Evolutionary conservation across 92 coral and sea anemone species (phyloP), one percentile per base, ranked within the genome.

Genomic region (Phymanthus crucifer): DNA sequence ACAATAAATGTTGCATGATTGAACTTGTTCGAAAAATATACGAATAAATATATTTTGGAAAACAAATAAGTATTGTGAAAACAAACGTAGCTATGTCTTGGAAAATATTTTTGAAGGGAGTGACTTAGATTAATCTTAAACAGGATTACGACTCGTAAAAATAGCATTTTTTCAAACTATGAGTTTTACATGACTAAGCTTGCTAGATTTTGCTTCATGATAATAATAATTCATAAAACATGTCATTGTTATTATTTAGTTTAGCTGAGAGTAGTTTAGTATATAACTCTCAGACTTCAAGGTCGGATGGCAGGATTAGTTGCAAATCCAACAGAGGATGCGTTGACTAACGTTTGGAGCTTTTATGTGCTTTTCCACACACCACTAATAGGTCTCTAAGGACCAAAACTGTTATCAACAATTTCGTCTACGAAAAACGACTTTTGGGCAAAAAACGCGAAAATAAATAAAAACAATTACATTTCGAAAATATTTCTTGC

Each of bases 321-420:
- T 8, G 10, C 31, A 40, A 19, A 71, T 21, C 23, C 52, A 37
- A 40, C 29, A 29, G 66, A 32, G 19, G 64, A n/a, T 18, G 54
- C 43, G 6, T 40, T 32, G 78, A 45, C n/a, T 73, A 54, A 54
- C 29, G 21, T 61, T 74, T 68, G 78, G 78, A 7, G 0, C 13
- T 3, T 1, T 35, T 72, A 70, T 45, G 32, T n/a, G 2, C 58
- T n/a, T 6, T 31, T 74, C 31, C 32, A 38, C 27, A 40, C 26
- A n/a, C 38, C 78, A 45, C 0, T 74, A 74, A 74, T 74, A 35
- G 43, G 78, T 74, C 78, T 74, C 78, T 31, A 14, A 74, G 78
- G 78, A 52, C 78, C 66, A 48, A 74, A 23, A 64, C 29, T 47
- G 56, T 9, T 31, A 32, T 26, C 50, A 74, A 74, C 68, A 74